Evolutionary conservation across 2,888 invertebrate species (phyloP).

Genomic region (Chirona hameri): DNA sequence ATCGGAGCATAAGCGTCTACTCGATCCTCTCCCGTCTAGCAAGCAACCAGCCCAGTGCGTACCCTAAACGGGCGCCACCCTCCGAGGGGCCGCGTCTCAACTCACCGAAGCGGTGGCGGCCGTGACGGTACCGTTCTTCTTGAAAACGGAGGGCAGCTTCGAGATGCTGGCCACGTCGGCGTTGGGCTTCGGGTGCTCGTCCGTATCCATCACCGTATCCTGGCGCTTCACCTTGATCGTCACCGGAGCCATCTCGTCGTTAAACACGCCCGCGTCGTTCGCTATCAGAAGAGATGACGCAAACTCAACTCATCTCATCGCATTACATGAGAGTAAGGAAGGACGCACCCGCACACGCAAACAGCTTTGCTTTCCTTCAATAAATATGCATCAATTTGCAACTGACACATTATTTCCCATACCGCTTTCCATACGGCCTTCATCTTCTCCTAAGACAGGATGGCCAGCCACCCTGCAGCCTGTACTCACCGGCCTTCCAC

Average conservation of each 20-base stretch:
- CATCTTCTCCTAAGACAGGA: too few relatives aligned
- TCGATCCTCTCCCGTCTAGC: too few relatives aligned
- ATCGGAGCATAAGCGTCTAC: too few relatives aligned
- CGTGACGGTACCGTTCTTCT: constrained; percentile 89
- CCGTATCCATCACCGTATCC: constrained; percentile 65
- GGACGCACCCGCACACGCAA: too few relatives aligned
- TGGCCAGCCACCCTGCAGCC: neutral
- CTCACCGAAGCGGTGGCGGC: constrained; percentile 90
- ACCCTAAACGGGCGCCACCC: too few relatives aligned
- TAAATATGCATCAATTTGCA: too few relatives aligned
- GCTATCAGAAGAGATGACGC: constrained; percentile 54
- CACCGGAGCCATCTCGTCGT: constrained; percentile 83
- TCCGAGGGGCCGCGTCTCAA: constrained; percentile 31
- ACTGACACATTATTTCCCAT: too few relatives aligned
- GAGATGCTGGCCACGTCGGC: constrained; percentile 78
- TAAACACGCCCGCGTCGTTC: constrained; percentile 81
- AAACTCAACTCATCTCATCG: neutral
- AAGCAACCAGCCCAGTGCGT: too few relatives aligned
- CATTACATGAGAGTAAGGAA: too few relatives aligned
- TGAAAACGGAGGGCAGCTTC: constrained; percentile 85
- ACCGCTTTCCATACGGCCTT: too few relatives aligned
- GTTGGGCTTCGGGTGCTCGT: constrained; percentile 91
- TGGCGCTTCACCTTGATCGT: constrained; percentile 73
- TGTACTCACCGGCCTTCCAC: constrained; percentile 72
- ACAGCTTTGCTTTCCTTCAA: too few relatives aligned